Conservation (phyloP, 2,797 vertebrate genomes). For the Botia kubotai region DNA sequence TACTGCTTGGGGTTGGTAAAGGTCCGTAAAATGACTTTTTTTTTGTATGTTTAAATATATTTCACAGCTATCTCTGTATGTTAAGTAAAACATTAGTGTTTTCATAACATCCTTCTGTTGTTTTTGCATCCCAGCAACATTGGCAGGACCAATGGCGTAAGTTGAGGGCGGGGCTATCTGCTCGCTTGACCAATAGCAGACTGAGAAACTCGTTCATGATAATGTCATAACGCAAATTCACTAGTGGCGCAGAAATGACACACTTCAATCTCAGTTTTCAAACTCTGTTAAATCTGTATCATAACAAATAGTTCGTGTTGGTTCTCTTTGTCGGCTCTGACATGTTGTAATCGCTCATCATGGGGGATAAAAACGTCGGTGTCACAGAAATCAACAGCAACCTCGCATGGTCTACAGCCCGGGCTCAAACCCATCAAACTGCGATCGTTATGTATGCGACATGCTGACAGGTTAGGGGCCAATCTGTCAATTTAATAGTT, state of each 20-base stretch:
- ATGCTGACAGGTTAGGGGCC: slow-evolving; percentile 27
- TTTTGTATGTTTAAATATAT: no score
- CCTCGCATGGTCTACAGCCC: slow-evolving; percentile 1
- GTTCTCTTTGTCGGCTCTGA: not conserved
- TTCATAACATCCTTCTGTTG: not conserved
- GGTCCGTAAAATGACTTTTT: no score
- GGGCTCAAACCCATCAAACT: not conserved
- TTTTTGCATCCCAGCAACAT: not conserved
- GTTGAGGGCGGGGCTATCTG: not conserved
- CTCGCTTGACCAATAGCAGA: not conserved
- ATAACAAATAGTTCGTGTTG: not conserved
- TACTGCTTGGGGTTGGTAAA: not conserved
- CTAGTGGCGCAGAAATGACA: not conserved
- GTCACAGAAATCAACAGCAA: slow-evolving; percentile 15
- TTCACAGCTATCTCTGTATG: not conserved
- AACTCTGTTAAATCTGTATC: not conserved
- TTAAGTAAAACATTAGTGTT: not conserved
- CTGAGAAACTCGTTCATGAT: not conserved
- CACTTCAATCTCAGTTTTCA: not conserved
- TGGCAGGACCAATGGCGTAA: not conserved
- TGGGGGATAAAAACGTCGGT: not conserved
- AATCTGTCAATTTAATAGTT: slow-evolving; percentile 52
- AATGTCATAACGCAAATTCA: not conserved
- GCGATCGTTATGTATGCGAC: slow-evolving; percentile 20
- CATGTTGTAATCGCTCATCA: slow-evolving; percentile 19